phyloP scores from a whole-genome alignment of 1,140 invertebrate genomes.

The Drosophila bipectinata region DNA sequence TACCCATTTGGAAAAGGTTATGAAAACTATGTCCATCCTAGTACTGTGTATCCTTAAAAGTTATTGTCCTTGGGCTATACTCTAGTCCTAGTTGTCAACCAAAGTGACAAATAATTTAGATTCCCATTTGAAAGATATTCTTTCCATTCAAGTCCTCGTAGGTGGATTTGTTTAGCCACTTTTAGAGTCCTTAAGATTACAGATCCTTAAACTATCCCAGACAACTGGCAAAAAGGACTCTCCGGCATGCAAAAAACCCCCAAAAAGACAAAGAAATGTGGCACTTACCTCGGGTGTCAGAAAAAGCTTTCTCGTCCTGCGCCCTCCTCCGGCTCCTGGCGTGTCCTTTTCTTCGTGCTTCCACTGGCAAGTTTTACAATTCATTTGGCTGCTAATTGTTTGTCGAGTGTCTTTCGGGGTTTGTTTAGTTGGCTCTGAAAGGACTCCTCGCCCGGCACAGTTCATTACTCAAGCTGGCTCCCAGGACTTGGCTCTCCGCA shows the following conservation, averaged over 20 bases:
- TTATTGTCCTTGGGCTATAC: neutral
- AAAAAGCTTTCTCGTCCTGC: neutral
- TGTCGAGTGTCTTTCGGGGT: constrained; percentile 10
- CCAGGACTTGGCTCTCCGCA: neutral
- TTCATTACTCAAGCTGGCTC: constrained; percentile 16
- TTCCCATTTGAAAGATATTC: neutral
- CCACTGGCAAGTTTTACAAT: constrained; percentile 15
- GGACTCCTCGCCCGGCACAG: constrained; percentile 1
- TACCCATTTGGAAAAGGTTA: too few relatives aligned
- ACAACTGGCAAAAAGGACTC: neutral
- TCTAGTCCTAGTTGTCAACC: neutral
- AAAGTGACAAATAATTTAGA: neutral
- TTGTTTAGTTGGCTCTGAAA: constrained; percentile 1
- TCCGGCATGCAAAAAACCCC: neutral
- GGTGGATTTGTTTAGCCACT: neutral
- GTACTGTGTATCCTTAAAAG: too few relatives aligned
- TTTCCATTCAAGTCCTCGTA: neutral
- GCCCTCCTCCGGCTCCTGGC: neutral
- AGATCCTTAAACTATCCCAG: neutral
- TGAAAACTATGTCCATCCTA: too few relatives aligned
- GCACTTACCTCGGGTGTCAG: neutral
- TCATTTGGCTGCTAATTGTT: constrained; percentile 45
- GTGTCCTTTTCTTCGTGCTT: neutral
- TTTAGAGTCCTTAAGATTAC: too few relatives aligned
- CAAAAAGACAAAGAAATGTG: neutral